Base-by-base conservation (phyloP, 2,113 vertebrate species). In the Trachemys scripta region DNA sequence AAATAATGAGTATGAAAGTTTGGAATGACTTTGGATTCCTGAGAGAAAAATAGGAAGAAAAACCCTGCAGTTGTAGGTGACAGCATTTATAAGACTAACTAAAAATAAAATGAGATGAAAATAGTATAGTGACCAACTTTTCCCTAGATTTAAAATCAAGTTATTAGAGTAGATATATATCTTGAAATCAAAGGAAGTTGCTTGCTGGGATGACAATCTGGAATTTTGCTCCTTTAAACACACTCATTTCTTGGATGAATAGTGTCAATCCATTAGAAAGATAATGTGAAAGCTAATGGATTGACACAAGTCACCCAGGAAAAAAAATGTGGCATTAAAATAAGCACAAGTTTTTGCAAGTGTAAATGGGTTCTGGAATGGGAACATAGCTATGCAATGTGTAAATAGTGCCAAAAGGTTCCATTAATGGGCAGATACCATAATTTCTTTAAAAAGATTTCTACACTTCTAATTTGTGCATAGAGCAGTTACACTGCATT, bases 401-500 rank as follows among this genome's bases (percentile, higher is more conserved):
- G 13, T 56, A 90, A 87, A 62, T 11, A 92, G 17, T 78, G 14
- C 27, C 38, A 85, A 95, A 95, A 91, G 2, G 0, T 12, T 59
- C 16, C 9, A 49, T 51, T 87, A 84, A 45, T 59, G 5, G 2
- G 1, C 38, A 95, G 49, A 1, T 88, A 90, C 14, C 59, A 49
- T 10, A 87, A n/a, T 0, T 47, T 50, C 27, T 92, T 95, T 88
- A 22, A 92, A 91, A 29, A 87, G 2, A 56, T 31, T 90, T 91
- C 24, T 81, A 85, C 45, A 50, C 91, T 80, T 25, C 35, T 56
- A 83, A 76, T 51, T 81, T 85, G 42, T 57, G 93, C 54, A 42
- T 50, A 79, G 29, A 94, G 85, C 80, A 95, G 85, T 82, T 75
- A 75, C 87, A 47, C 5, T 27, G 6, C 65, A 79, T 90, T 96